Percentiles rank a stretch among this genome's conserved stretches.
These are phyloP conservation scores for Peromyscus maniculatus DNA, from an alignment of 2,113 vertebrate species.

Conservation along the genomic window DNA sequence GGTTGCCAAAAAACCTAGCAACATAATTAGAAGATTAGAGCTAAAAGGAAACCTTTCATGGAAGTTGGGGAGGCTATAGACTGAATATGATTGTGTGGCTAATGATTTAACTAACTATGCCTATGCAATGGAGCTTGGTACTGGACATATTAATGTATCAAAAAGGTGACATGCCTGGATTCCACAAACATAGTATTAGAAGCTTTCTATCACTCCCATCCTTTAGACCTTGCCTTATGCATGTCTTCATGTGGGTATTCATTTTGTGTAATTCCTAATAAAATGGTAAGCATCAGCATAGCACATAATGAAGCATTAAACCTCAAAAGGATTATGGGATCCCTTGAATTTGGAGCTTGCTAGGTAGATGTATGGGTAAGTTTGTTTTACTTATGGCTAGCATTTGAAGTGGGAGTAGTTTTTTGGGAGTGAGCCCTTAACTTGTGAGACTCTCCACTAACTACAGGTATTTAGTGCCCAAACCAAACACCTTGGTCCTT, in stretches of 20 bases:
- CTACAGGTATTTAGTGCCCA: neutral
- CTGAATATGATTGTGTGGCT: neutral
- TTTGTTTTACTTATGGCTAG: neutral
- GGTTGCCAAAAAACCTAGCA: neutral
- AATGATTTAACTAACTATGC: neutral
- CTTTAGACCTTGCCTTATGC: neutral
- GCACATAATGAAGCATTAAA: neutral
- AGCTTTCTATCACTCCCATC: neutral
- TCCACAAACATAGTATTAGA: neutral
- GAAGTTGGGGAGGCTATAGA: neutral
- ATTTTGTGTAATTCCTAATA: conserved; percentile 4
- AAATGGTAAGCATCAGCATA: neutral
- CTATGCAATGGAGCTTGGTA: neutral
- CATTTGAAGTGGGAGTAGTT: neutral
- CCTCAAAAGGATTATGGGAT: neutral
- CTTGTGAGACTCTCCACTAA: neutral
- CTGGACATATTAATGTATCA: neutral
- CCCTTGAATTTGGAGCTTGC: neutral
- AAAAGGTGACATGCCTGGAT: neutral
- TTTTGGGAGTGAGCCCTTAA: neutral
- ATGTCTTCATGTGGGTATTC: neutral
- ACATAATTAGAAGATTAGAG: neutral
- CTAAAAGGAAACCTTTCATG: neutral
- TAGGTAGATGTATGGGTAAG: neutral
- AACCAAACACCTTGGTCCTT: neutral